phyloP scores from a whole-genome alignment of 2,888 invertebrate genomes.

The Scaptomyza cyrtandrae region DNA sequence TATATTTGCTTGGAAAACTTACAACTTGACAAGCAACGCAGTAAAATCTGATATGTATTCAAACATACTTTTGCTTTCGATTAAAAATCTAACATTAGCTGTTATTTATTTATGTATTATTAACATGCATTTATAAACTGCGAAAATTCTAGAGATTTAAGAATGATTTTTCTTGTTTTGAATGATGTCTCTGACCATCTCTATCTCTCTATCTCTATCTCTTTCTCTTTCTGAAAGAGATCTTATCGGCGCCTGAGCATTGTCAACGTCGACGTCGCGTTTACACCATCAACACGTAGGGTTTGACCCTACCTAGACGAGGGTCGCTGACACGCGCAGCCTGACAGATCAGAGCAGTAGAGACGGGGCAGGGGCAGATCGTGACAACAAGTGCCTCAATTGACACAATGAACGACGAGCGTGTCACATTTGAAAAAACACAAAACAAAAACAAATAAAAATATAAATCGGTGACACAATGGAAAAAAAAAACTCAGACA shows the following conservation, averaged over 20 bases:
- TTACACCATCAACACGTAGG: slow-evolving; percentile 58
- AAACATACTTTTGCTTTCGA: too few relatives aligned
- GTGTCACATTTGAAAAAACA: slow-evolving; percentile 4
- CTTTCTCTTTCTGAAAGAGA: slow-evolving; percentile 29
- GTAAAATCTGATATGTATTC: too few relatives aligned
- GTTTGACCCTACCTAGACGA: slow-evolving; percentile 39
- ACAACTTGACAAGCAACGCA: too few relatives aligned
- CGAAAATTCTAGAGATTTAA: too few relatives aligned
- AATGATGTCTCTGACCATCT: neutral
- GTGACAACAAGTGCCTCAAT: slow-evolving; percentile 63
- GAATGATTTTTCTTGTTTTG: too few relatives aligned
- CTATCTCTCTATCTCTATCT: neutral
- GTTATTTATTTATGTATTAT: too few relatives aligned
- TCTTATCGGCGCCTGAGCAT: slow-evolving; percentile 47
- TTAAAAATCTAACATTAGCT: too few relatives aligned
- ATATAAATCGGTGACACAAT: slow-evolving; percentile 17
- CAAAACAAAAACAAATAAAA: neutral
- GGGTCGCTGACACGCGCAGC: slow-evolving; percentile 66
- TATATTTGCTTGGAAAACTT: too few relatives aligned
- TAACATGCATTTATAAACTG: too few relatives aligned
- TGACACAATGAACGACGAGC: slow-evolving; percentile 39
- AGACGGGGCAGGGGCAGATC: slow-evolving; percentile 26
- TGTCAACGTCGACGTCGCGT: slow-evolving; percentile 50
- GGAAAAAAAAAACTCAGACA: slow-evolving; percentile 21
- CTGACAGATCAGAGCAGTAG: slow-evolving; percentile 8